A percentile compares a stretch with the other conserved stretches of the same genome.
Conservation (phyloP, 2,888 invertebrate genomes). For the Eustalomyia histrio region DNA sequence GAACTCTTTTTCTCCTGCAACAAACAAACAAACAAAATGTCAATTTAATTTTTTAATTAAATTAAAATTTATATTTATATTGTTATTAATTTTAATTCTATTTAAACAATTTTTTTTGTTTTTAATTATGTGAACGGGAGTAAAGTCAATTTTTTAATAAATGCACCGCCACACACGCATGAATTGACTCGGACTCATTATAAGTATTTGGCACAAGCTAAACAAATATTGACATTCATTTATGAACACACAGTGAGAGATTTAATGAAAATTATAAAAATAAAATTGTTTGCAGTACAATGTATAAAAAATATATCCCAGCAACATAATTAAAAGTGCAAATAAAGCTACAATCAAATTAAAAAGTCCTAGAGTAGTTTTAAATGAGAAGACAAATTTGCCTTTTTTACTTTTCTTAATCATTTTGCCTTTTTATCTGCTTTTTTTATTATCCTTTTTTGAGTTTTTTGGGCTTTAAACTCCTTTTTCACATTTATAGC, state of each 20-base stretch:
- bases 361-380: no score
- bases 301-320: constrained; percentile 7
- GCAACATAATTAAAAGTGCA: no score
- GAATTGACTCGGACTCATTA: constrained; percentile 42
- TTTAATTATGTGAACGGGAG: constrained; percentile 19
- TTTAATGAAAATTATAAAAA: constrained; percentile 67
- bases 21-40: constrained; percentile 43
- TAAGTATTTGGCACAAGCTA: constrained; percentile 50
- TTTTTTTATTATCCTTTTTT: no score
- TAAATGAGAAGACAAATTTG: no score
- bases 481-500: no score
- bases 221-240: constrained; percentile 63
- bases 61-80: constrained; percentile 56
- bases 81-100: constrained; percentile 63
- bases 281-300: constrained; percentile 56
- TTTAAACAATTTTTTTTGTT: constrained; percentile 44
- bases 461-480: no score
- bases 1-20: neutral
- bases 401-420: no score
- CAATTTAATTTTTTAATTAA: constrained; percentile 58
- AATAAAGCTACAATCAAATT: no score
- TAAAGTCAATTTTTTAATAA: constrained; percentile 59
- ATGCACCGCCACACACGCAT: constrained; percentile 25
- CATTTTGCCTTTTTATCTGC: no score
- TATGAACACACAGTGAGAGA: constrained; percentile 50